phyloP scores from a whole-genome alignment of 2,113 vertebrate genomes.

The Barbus barbus region DNA sequence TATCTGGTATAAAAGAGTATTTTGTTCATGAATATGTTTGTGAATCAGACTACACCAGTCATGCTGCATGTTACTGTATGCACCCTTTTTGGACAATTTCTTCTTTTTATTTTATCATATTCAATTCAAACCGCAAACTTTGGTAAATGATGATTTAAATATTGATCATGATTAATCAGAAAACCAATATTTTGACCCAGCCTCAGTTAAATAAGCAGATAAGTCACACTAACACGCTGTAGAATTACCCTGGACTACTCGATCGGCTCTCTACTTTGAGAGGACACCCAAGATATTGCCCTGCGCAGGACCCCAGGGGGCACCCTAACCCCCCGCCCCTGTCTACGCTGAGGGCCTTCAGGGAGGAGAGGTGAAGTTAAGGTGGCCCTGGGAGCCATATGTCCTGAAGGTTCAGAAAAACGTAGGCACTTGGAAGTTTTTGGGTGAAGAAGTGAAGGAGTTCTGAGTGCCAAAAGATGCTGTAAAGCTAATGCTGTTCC shows the following conservation, averaged over 20 bases:
- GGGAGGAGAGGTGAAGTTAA: constrained; percentile 48
- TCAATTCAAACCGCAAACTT: background rate
- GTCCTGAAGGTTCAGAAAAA: constrained; percentile 49
- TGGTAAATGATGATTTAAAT: background rate
- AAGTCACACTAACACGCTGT: constrained; percentile 18
- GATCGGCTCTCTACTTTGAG: constrained; percentile 55
- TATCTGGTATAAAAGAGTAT: background rate
- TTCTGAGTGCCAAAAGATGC: constrained; percentile 50
- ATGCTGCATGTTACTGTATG: background rate
- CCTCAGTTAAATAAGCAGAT: background rate
- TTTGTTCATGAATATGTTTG: no score
- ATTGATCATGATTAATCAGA: background rate
- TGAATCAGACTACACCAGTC: background rate
- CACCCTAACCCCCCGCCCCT: constrained; percentile 39
- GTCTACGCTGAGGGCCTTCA: constrained; percentile 28
- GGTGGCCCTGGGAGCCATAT: constrained; percentile 33
- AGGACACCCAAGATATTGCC: constrained; percentile 58
- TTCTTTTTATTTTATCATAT: background rate
- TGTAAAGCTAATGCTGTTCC: constrained; percentile 41
- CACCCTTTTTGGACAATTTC: background rate
- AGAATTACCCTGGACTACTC: constrained; percentile 51
- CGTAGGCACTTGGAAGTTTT: constrained; percentile 54
- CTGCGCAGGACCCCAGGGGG: constrained; percentile 56
- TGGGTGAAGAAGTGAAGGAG: constrained; percentile 53
- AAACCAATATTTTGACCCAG: background rate